Evolutionary conservation across 2,113 vertebrate genomes (phyloP).

Genomic region (Monopterus albus): DNA sequence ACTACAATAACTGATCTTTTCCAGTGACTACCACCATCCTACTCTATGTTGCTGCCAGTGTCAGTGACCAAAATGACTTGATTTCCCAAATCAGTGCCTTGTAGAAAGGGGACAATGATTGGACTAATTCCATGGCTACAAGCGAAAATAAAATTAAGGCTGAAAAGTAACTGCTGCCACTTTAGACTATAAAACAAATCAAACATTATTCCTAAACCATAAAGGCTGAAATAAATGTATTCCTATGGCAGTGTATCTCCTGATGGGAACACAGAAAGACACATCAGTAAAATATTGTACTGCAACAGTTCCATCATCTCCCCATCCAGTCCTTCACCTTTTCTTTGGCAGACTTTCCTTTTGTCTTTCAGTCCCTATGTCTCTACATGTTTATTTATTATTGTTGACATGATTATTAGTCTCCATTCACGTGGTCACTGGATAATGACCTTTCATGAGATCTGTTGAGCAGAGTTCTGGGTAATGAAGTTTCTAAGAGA

Average conservation of each 20-base stretch:
- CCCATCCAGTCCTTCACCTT: constrained; percentile 33
- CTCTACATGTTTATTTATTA: constrained; percentile 85
- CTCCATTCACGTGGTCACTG: constrained; percentile 76
- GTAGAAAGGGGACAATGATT: constrained; percentile 1
- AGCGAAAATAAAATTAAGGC: neutral
- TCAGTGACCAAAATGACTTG: neutral
- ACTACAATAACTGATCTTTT: constrained; percentile 4
- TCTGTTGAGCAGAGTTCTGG: constrained; percentile 85
- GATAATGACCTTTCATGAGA: constrained; percentile 78
- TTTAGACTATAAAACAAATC: constrained; percentile 10
- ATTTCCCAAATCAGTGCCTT: constrained; percentile 6
- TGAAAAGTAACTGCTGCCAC: constrained; percentile 24
- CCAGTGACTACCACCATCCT: neutral
- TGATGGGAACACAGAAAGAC: constrained; percentile 26
- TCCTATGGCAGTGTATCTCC: constrained; percentile 4
- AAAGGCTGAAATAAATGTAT: constrained; percentile 25
- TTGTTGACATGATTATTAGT: constrained; percentile 68
- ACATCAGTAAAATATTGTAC: constrained; percentile 5
- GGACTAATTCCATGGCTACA: neutral
- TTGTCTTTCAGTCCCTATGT: constrained; percentile 53
- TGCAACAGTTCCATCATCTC: constrained; percentile 37
- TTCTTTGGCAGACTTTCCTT: constrained; percentile 44
- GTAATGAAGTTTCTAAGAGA: constrained; percentile 68
- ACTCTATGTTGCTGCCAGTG: constrained; percentile 3
- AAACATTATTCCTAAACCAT: constrained; percentile 3